Evolutionary conservation across 2,888 invertebrate genomes (phyloP).

Genomic region (Brachylomia viminalis): DNA sequence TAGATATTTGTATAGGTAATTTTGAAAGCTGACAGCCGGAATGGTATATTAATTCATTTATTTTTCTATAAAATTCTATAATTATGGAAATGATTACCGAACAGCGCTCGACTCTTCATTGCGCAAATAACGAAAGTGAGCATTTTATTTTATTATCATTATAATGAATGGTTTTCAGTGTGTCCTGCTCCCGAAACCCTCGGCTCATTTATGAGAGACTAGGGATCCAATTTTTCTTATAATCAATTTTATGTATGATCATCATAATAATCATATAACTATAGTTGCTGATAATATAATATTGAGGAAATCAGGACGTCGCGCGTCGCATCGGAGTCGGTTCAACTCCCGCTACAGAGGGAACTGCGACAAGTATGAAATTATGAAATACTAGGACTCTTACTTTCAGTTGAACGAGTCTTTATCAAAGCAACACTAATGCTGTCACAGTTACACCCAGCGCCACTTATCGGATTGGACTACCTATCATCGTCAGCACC

Average conservation of each 20-base stretch:
- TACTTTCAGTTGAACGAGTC: conserved; percentile 3
- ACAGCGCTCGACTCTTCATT: conserved; percentile 66
- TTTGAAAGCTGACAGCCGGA: conserved; percentile 66
- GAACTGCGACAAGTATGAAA: neutral
- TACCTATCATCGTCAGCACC: conserved; percentile 58
- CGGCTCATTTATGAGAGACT: neutral
- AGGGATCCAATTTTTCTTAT: neutral
- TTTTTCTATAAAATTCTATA: conserved; percentile 56
- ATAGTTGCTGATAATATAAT: neutral
- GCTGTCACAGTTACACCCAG: neutral
- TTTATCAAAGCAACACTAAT: neutral
- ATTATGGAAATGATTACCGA: conserved; percentile 59
- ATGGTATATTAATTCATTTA: conserved; percentile 67
- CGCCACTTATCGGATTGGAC: conserved; percentile 49
- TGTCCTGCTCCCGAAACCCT: neutral
- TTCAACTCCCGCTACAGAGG: too few species aligned
- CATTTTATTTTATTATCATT: conserved; percentile 14
- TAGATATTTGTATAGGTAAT: conserved; percentile 44
- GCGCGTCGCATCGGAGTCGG: neutral
- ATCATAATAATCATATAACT: neutral
- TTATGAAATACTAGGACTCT: conserved; percentile 1
- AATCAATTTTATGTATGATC: neutral
- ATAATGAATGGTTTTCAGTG: neutral
- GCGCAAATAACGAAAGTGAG: conserved; percentile 57
- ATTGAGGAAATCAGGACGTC: neutral